Evolutionary conservation across 2,888 invertebrate genomes (phyloP).

Genomic region (Dasysyrphus tricinctus): DNA sequence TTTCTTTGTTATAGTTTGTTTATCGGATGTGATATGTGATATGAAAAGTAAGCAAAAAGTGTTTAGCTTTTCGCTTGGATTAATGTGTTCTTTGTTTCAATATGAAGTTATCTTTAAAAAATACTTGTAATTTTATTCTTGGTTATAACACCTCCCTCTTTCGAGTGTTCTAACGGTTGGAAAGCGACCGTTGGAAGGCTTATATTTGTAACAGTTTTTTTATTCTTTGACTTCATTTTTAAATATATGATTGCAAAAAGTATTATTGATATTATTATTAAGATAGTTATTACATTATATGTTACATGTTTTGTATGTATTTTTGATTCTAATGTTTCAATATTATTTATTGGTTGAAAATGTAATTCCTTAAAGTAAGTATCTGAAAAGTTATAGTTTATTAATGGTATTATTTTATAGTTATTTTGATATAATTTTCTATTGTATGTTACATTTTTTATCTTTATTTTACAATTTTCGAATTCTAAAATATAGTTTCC

Average conservation of each 20-base stretch:
- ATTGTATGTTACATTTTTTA: constrained; percentile 5
- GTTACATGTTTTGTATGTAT: constrained; percentile 16
- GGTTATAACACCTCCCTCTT: constrained; percentile 11
- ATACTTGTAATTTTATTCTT: background rate
- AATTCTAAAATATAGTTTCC: constrained; percentile 4
- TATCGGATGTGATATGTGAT: too few species aligned
- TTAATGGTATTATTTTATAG: background rate
- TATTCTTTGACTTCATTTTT: constrained; percentile 19
- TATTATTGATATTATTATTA: constrained; percentile 3
- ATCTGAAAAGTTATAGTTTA: constrained; percentile 17
- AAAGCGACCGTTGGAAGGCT: constrained; percentile 27
- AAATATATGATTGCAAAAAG: constrained; percentile 15
- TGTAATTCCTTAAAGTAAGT: constrained; percentile 11
- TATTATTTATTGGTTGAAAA: constrained; percentile 9
- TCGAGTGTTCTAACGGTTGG: constrained; percentile 18
- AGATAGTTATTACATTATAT: constrained; percentile 12
- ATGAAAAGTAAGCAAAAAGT: too few species aligned
- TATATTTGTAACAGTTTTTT: constrained; percentile 22
- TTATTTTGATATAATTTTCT: background rate
- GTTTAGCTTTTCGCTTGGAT: background rate
- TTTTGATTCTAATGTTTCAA: constrained; percentile 20
- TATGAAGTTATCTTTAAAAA: background rate
- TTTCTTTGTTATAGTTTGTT: too few species aligned
- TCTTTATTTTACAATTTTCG: constrained; percentile 6
- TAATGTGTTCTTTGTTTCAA: background rate